Evolutionary conservation across 2,888 invertebrate species (phyloP).

Genomic region (Cheilosia urbana): DNA sequence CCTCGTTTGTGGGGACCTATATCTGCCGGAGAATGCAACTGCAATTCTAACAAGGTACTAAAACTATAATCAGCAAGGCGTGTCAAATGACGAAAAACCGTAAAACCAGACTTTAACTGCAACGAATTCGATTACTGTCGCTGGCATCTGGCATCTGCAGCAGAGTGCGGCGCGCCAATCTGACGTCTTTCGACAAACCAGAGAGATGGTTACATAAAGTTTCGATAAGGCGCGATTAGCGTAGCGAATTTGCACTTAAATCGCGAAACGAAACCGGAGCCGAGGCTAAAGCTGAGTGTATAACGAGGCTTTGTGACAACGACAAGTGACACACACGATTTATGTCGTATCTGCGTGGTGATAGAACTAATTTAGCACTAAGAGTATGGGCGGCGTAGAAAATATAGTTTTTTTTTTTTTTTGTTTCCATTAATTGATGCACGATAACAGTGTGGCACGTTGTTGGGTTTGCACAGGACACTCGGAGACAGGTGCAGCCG

Average conservation of each 20-base stretch:
- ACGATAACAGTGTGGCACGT: constrained; percentile 15
- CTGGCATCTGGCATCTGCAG: not conserved
- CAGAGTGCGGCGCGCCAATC: not conserved
- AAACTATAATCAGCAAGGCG: constrained; percentile 60
- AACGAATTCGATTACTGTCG: constrained; percentile 58
- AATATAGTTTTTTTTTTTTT: too few relatives aligned
- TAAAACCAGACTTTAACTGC: constrained; percentile 54
- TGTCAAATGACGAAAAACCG: constrained; percentile 54
- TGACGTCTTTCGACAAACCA: constrained; percentile 2
- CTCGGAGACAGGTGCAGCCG: constrained; percentile 59
- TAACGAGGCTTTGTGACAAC: not conserved
- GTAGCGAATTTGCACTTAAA: constrained; percentile 71
- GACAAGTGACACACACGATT: not conserved
- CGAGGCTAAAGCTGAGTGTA: constrained; percentile 41
- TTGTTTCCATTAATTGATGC: too few relatives aligned
- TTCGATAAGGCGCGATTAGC: constrained; percentile 71
- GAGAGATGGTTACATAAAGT: constrained; percentile 22
- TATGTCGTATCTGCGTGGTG: constrained; percentile 52
- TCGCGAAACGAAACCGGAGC: constrained; percentile 66
- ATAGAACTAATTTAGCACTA: too few relatives aligned
- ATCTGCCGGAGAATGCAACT: not conserved
- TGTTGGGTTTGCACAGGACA: constrained; percentile 10
- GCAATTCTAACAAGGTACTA: constrained; percentile 48
- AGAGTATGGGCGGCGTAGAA: not conserved
- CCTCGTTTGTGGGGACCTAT: constrained; percentile 7